Conservation (phyloP, 1,140 invertebrate species). For the Zeugodacus cucurbitae region DNA sequence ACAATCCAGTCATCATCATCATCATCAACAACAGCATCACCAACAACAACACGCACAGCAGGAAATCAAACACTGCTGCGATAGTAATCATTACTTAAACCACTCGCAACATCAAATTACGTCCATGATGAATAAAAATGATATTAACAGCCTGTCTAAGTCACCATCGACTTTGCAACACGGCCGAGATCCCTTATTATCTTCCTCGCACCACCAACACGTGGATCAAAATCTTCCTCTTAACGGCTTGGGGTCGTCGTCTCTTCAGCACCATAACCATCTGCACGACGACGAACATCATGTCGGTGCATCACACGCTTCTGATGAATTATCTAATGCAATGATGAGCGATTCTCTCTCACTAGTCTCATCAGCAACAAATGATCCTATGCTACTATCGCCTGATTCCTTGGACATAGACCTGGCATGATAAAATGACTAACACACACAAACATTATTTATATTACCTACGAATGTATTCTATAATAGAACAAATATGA, state of each 20-base stretch:
- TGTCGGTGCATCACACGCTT: constrained; percentile 43
- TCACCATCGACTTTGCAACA: constrained; percentile 44
- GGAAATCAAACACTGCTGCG: constrained; percentile 3
- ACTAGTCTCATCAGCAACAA: constrained; percentile 50
- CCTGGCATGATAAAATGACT: constrained; percentile 33
- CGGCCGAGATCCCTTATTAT: constrained; percentile 61
- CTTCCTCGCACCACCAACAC: constrained; percentile 65
- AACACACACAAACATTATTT: neutral
- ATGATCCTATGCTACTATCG: constrained; percentile 53
- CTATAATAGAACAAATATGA: constrained; percentile 12
- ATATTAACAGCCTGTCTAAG: constrained; percentile 13
- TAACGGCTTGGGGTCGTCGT: constrained; percentile 20
- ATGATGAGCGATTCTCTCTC: constrained; percentile 57
- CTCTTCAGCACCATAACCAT: constrained; percentile 45
- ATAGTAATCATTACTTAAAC: constrained; percentile 40
- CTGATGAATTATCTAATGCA: constrained; percentile 49
- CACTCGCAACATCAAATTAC: constrained; percentile 43
- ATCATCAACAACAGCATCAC: constrained; percentile 16
- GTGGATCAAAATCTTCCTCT: constrained; percentile 49
- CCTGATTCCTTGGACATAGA: constrained; percentile 59
- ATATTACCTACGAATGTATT: constrained; percentile 27
- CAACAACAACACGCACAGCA: constrained; percentile 31
- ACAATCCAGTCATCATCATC: neutral
- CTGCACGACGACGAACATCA: constrained; percentile 42
- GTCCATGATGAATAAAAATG: neutral